phyloP scores from a whole-genome alignment of 2,113 vertebrate genomes.

The Rhinichthys klamathensis region DNA sequence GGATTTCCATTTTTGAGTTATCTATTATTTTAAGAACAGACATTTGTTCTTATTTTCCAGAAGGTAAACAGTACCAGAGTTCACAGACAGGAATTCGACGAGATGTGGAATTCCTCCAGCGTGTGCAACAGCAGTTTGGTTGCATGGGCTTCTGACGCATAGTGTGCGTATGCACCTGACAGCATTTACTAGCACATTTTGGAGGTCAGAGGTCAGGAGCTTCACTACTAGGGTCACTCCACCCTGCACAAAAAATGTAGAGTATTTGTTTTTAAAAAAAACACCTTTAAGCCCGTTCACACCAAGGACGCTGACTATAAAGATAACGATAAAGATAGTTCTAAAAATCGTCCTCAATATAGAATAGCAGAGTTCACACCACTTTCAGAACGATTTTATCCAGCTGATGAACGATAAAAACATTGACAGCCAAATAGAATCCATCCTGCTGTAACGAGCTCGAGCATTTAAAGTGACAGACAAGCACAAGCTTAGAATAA shows the following conservation, averaged over 20 bases:
- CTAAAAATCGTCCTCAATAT: too few relatives aligned
- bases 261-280: background rate
- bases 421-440: too few relatives aligned
- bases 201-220: slow-evolving; percentile 68
- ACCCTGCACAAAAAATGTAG: slow-evolving; percentile 61
- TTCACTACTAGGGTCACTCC: slow-evolving; percentile 71
- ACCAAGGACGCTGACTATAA: too few relatives aligned
- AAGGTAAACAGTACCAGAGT: slow-evolving; percentile 70
- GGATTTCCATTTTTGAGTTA: background rate
- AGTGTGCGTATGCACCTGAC: slow-evolving; percentile 74
- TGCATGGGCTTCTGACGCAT: slow-evolving; percentile 66
- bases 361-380: too few relatives aligned
- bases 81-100: slow-evolving; percentile 70
- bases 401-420: too few relatives aligned
- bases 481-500: too few relatives aligned
- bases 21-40: background rate
- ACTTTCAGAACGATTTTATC: too few relatives aligned
- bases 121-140: slow-evolving; percentile 68
- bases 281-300: too few relatives aligned
- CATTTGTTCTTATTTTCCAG: background rate
- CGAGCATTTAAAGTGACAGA: too few relatives aligned
- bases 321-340: too few relatives aligned
- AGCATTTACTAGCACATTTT: slow-evolving; percentile 74
- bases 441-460: too few relatives aligned
- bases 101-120: slow-evolving; percentile 71